Base-by-base conservation (phyloP, 1,140 invertebrate genomes). In the Adoxophyes honmai region DNA sequence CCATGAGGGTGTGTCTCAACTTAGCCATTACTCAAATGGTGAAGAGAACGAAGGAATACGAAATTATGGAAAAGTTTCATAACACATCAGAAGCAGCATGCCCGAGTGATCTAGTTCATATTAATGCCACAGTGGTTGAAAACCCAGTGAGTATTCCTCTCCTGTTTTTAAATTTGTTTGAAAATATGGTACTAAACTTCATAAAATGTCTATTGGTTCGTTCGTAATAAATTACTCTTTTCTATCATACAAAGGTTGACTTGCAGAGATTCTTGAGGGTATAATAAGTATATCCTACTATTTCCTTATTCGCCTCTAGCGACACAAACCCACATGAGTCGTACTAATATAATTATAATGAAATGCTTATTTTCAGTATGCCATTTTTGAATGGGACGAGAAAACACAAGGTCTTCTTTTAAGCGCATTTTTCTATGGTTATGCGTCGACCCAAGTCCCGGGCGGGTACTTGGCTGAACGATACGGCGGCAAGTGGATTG, bases 11-110 rank as follows among this genome's bases (percentile, higher is more conserved):
- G 0, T 96, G 95, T 63, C 87, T 98, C 4, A 97, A 95, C 60
- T 92, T 98, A 28, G 96, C 96, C 0, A 97, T 98, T 62, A 97
- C 96, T n/a, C 94, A 96, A 70, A 97, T 98, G 95, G 94, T 93
- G 0, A 78, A 83, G 38, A 61, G 39, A 4, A 79, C 68, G 2
- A 62, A 38, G 59, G 36, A 10, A 48, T 36, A 9, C 62, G 70
- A 14, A 44, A 9, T 18, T 14, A 0, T 9, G 21, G 21, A 28
- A 6, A 28, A 2, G 6, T 11, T 0, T 7, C n/a, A 33, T 7
- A 48, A 48, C 11, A 11, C 8, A 48, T 18, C 21, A 18, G 21
- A 21, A 4, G n/a, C 6, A 48, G 6, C 21, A 48, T 48, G 42
- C 21, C 16, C 10, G 1, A 48, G n/a, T 21, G 42, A 48, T n/a